Conservation (phyloP, 2,797 vertebrate species). For the Distichodus sexfasciatus region DNA sequence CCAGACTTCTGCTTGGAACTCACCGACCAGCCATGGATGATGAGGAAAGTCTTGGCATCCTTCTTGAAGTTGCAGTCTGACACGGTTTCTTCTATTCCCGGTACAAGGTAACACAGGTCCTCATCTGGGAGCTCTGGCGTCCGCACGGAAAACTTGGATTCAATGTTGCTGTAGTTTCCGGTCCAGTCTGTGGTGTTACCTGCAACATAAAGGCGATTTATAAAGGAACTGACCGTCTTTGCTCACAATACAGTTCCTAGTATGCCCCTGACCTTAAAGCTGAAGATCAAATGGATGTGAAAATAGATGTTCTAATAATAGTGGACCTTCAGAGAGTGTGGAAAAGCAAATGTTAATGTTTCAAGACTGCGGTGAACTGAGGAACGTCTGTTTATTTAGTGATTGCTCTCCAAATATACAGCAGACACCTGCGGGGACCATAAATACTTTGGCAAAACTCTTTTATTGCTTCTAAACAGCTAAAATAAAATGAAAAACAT, state of each 20-base stretch:
- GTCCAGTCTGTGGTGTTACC: slow-evolving; percentile 43
- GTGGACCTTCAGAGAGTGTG: background rate
- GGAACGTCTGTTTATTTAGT: too few species aligned
- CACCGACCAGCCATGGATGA: slow-evolving; percentile 89
- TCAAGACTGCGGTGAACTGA: too few species aligned
- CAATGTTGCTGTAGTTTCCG: slow-evolving; percentile 66
- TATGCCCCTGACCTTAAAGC: background rate
- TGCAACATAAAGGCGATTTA: slow-evolving; percentile 5
- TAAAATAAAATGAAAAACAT: too few species aligned
- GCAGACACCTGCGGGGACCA: too few species aligned
- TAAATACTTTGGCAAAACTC: too few species aligned
- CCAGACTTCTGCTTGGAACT: slow-evolving; percentile 33
- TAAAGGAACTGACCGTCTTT: too few species aligned
- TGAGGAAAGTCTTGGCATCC: slow-evolving; percentile 78
- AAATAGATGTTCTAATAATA: slow-evolving; percentile 15
- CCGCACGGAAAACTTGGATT: slow-evolving; percentile 82
- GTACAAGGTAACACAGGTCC: slow-evolving; percentile 78
- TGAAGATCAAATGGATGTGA: background rate
- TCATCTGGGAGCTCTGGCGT: slow-evolving; percentile 72
- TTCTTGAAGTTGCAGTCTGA: slow-evolving; percentile 78
- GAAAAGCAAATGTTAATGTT: background rate
- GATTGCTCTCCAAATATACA: too few species aligned
- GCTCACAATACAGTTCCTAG: background rate
- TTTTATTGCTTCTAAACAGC: too few species aligned
- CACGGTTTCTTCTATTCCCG: slow-evolving; percentile 72